A percentile compares a stretch with the other conserved stretches of the same genome.
Conservation (phyloP, 2,113 vertebrate species). For the Sprattus sprattus region DNA sequence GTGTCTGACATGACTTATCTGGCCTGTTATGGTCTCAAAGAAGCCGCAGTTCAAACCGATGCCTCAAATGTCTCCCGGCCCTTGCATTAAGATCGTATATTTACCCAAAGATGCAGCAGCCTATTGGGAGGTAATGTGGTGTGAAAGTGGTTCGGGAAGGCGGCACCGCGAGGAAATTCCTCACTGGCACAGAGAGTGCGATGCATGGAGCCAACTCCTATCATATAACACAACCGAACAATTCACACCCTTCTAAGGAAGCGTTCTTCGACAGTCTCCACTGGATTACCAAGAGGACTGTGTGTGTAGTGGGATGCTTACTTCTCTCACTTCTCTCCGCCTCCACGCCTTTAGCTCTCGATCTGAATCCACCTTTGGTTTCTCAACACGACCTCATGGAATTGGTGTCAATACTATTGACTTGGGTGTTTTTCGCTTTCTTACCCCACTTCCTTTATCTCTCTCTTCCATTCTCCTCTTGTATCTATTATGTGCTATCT, state of each 20-base stretch:
- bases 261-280: neutral
- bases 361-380: neutral
- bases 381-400: neutral
- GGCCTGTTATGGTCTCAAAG: neutral
- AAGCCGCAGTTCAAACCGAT: neutral
- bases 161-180: neutral
- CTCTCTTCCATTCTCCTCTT: neutral
- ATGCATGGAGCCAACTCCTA: neutral
- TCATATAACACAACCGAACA: neutral
- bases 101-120: neutral
- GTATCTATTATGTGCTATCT: neutral
- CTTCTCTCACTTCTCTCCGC: neutral
- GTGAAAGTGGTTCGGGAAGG: neutral
- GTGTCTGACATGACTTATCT: neutral
- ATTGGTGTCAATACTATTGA: neutral
- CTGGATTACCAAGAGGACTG: neutral
- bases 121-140: neutral
- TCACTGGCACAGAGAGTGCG: neutral
- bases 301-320: neutral
- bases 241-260: neutral
- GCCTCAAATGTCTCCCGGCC: neutral
- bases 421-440: neutral
- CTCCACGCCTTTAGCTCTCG: neutral
- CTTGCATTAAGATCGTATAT: neutral
- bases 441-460: neutral